Evolutionary conservation across 2,113 vertebrate species (phyloP), one percentile per base, ranked within the genome.

Genomic region (Uropsilus gracilis): DNA sequence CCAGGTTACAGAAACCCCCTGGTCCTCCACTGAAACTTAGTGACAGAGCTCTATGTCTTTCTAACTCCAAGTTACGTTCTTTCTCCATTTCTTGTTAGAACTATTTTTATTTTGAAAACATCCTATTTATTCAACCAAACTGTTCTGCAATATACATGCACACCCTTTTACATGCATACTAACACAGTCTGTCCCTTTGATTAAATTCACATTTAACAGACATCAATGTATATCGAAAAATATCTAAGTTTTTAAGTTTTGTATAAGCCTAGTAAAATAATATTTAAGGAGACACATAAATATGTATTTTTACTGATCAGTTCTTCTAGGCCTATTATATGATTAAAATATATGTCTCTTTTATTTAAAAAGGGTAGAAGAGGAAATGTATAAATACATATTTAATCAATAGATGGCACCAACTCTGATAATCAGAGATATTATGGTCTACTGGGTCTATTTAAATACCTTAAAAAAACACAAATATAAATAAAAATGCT

Each of bases 331-430:
- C 94, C 94, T 97, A 96, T 97, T 95, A 95, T 96, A 94, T 95
- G 95, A 95, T 95, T 91, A 95, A 97, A 97, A 97, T 78, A 91
- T 66, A 93, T 95, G 92, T 97, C 90, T 96, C 71, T 69, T 93
- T 89, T 95, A 95, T 94, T 96, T 92, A 7, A 86, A 96, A 97
- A 97, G 95, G 89, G 61, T 85, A 83, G 76, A 37, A 76, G 71
- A 87, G 91, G 96, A 95, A 96, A 96, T 97, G 76, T 96, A 96
- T 94, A 98, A 98, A 97, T 92, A 91, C 97, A 97, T 97, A 97
- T 98, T 98, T 96, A 96, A 97, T 97, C 98, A 98, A 98, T 97
- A 98, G 97, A 96, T 97, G 96, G 95, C 92, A 93, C 95, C 83
- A 39, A 22, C 76, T 97, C 26, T 37, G 89, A 89, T 95, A 97